Percentiles rank a stretch among this genome's conserved stretches.
phyloP scores from a whole-genome alignment of 2,888 invertebrate species.

The Harmothoe impar region DNA sequence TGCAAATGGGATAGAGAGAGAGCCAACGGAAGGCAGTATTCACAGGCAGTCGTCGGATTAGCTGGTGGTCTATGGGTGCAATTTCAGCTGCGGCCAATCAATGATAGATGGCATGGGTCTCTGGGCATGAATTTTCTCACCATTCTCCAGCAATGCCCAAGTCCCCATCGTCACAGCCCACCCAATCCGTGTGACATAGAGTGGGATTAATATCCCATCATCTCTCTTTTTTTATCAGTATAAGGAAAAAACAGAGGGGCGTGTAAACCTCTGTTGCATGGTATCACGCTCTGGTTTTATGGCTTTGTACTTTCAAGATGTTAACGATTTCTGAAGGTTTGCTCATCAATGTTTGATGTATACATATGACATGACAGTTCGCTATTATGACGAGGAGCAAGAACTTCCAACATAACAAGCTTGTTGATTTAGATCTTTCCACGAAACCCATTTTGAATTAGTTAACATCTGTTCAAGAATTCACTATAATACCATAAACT shows the following conservation, averaged over 20 bases:
- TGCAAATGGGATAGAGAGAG: constrained; percentile 26
- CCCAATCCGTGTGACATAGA: neutral
- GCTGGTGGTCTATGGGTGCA: constrained; percentile 51
- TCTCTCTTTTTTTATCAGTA: neutral
- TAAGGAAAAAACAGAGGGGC: neutral
- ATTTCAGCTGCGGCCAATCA: constrained; percentile 47
- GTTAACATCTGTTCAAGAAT: neutral
- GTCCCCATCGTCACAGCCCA: neutral
- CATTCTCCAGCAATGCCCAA: neutral
- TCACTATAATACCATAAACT: neutral
- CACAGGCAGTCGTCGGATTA: constrained; percentile 28
- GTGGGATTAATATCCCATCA: neutral
- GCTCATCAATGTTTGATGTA: neutral
- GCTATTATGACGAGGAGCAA: neutral
- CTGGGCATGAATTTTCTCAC: constrained; percentile 14
- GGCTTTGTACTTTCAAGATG: neutral
- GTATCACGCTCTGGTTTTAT: neutral
- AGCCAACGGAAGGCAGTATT: constrained; percentile 20
- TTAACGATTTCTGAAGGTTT: neutral
- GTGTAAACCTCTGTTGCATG: neutral
- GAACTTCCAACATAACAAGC: no score
- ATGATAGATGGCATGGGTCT: constrained; percentile 16
- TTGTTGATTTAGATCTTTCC: neutral
- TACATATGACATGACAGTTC: no score
- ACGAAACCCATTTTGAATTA: neutral